Conservation (phyloP, 2,797 vertebrate genomes). For the Leptatherina wallacei region DNA sequence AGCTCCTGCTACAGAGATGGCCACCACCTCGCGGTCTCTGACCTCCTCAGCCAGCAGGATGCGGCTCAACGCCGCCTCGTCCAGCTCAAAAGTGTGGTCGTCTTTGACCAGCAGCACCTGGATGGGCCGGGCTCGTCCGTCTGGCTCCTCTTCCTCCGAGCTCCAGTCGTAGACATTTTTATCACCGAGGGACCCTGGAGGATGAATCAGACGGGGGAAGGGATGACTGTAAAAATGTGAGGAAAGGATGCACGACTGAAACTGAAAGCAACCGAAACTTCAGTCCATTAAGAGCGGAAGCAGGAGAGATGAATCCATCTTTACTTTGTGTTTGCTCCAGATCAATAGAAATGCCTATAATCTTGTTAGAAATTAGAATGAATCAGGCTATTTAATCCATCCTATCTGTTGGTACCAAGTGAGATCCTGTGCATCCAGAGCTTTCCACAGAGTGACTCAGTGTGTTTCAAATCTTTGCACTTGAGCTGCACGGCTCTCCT, state of each 20-base stretch:
- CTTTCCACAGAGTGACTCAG: constrained; percentile 69
- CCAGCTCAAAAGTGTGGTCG: constrained; percentile 97
- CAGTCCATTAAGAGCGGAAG: constrained; percentile 48
- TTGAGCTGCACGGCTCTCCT: constrained; percentile 9
- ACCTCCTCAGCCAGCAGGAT: constrained; percentile 94
- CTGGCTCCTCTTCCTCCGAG: constrained; percentile 94
- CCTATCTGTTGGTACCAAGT: constrained; percentile 47
- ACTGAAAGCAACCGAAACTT: background rate
- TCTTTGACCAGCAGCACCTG: constrained; percentile 97
- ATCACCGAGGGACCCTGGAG: constrained; percentile 91
- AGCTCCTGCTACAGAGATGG: constrained; percentile 95
- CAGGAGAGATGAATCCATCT: constrained; percentile 48
- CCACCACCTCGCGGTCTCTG: constrained; percentile 93
- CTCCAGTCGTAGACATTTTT: constrained; percentile 93
- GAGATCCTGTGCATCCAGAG: constrained; percentile 44
- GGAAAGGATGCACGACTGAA: too few species aligned
- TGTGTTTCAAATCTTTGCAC: constrained; percentile 48
- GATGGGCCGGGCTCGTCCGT: constrained; percentile 90
- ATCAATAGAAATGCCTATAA: constrained; percentile 45
- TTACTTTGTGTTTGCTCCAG: constrained; percentile 33
- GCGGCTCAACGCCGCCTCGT: constrained; percentile 91
- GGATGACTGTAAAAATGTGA: background rate
- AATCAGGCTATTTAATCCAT: constrained; percentile 33
- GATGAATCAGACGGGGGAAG: background rate
- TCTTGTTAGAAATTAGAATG: constrained; percentile 44